phyloP scores from a whole-genome alignment of 2,888 invertebrate genomes.

The Erebia epiphron region DNA sequence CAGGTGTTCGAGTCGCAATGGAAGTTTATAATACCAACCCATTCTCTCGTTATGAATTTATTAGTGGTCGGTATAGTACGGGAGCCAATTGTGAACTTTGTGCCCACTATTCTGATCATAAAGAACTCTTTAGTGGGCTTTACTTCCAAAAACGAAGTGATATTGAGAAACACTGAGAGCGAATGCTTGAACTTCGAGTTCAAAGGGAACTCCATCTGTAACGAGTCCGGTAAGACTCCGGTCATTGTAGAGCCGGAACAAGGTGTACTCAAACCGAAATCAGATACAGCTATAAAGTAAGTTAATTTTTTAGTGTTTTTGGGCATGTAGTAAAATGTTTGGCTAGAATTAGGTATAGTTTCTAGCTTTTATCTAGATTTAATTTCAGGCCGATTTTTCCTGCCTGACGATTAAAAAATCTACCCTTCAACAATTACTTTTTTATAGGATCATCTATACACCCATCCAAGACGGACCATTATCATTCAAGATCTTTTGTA shows the following conservation, averaged over 20 bases:
- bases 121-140: slow-evolving; percentile 84
- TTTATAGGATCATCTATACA: slow-evolving; percentile 76
- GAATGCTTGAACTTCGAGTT: slow-evolving; percentile 78
- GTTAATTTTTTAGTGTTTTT: slow-evolving; percentile 30
- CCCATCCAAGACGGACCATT: slow-evolving; percentile 80
- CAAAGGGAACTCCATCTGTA: slow-evolving; percentile 77
- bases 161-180: slow-evolving; percentile 81
- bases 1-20: slow-evolving; percentile 85
- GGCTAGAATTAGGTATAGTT: too few relatives aligned
- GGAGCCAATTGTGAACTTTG: slow-evolving; percentile 85
- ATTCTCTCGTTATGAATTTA: slow-evolving; percentile 80
- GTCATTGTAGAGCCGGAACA: slow-evolving; percentile 75
- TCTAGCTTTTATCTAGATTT: too few relatives aligned
- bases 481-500: slow-evolving; percentile 82
- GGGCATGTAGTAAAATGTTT: background rate
- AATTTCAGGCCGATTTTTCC: too few relatives aligned
- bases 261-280: slow-evolving; percentile 74
- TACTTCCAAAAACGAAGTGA: slow-evolving; percentile 65
- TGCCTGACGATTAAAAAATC: too few relatives aligned
- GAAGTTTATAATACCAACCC: slow-evolving; percentile 84
- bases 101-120: slow-evolving; percentile 82
- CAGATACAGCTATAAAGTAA: slow-evolving; percentile 80
- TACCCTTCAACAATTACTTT: background rate
- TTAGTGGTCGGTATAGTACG: slow-evolving; percentile 85
- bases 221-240: slow-evolving; percentile 79